Conservation (phyloP, 2,797 vertebrate species). For the Podarcis siculus region DNA sequence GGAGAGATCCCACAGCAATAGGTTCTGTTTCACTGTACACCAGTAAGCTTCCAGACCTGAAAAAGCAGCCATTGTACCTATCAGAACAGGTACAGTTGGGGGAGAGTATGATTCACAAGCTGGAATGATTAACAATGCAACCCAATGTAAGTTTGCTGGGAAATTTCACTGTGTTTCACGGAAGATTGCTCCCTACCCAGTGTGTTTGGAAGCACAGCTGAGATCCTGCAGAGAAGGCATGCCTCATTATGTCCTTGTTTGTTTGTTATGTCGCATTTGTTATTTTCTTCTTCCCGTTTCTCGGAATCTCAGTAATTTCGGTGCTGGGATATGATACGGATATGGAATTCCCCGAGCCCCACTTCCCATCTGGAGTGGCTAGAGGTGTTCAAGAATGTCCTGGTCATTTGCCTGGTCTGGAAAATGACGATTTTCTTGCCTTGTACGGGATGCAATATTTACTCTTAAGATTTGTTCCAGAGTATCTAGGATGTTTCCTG, state of each 20-base stretch:
- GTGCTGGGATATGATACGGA: neutral
- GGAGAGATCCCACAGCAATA: neutral
- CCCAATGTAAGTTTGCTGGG: neutral
- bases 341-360: neutral
- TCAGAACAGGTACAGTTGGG: neutral
- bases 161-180: neutral
- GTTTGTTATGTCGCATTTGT: neutral
- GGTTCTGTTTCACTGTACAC: neutral
- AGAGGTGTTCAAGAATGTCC: neutral
- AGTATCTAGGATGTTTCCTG: neutral
- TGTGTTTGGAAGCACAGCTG: neutral
- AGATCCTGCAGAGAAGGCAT: no score
- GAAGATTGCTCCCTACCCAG: neutral
- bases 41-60: neutral
- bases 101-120: neutral
- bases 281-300: neutral
- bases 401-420: neutral
- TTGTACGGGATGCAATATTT: neutral
- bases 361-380: neutral
- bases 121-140: neutral
- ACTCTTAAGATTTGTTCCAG: neutral
- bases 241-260: neutral
- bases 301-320: neutral
- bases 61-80: neutral
- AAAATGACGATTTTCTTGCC: neutral